phyloP scores from a whole-genome alignment of 1,140 invertebrate species.

The Lasaia peninsularis region DNA sequence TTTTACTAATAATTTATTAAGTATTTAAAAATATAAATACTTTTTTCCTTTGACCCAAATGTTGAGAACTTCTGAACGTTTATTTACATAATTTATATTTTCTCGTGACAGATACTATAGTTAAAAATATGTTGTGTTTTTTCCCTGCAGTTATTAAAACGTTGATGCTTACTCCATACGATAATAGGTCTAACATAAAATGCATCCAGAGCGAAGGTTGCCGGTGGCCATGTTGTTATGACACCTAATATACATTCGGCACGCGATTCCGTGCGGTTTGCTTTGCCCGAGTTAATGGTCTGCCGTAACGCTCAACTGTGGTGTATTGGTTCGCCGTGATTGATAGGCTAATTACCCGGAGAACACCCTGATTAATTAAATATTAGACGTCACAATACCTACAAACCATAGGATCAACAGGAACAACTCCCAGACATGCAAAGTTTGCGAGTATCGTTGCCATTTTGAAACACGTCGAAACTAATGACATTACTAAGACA shows the following conservation, averaged over 20 bases:
- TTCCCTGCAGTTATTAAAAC: not conserved
- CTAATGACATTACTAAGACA: too few relatives aligned
- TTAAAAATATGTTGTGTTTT: too few relatives aligned
- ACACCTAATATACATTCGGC: constrained; percentile 67
- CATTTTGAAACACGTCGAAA: too few relatives aligned
- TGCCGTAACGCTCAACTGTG: constrained; percentile 31
- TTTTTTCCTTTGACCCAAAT: too few relatives aligned
- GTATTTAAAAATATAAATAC: too few relatives aligned
- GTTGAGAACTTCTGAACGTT: too few relatives aligned
- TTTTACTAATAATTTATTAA: too few relatives aligned
- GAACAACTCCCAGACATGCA: not conserved
- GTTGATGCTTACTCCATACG: not conserved
- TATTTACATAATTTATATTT: too few relatives aligned
- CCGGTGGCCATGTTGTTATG: constrained; percentile 52
- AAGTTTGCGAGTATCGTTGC: not conserved
- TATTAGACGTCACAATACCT: too few relatives aligned
- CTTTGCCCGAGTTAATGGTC: constrained; percentile 44
- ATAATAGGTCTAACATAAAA: constrained; percentile 26
- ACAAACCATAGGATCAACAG: too few relatives aligned
- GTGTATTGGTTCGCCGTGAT: constrained; percentile 35
- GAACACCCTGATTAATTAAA: not conserved
- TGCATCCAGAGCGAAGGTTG: constrained; percentile 54
- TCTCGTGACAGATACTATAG: too few relatives aligned
- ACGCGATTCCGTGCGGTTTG: constrained; percentile 53
- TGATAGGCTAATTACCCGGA: constrained; percentile 33